These are phyloP conservation scores for Mugil cephalus DNA, from an alignment of 2,113 vertebrate species.

Conservation along the genomic window DNA sequence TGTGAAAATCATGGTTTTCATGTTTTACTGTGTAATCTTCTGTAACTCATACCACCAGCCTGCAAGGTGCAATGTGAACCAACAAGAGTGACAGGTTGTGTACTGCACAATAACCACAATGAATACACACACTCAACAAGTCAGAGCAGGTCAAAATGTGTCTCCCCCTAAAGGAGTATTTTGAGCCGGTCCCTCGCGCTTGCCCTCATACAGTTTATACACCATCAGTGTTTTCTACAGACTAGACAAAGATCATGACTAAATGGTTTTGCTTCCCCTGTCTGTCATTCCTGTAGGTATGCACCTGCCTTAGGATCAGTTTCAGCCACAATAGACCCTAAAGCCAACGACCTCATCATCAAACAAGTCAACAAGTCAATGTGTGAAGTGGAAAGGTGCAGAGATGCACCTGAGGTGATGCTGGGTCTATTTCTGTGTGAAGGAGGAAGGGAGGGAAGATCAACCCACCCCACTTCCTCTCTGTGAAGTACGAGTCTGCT, in stretches of 20 bases:
- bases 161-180: conserved; percentile 3
- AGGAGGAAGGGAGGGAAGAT: not conserved
- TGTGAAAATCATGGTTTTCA: not conserved
- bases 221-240: conserved; percentile 12
- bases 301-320: conserved; percentile 76
- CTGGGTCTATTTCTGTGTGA: conserved; percentile 25
- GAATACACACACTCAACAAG: not conserved
- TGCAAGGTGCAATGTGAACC: no score
- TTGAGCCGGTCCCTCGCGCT: not conserved
- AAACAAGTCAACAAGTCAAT: conserved; percentile 19
- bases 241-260: not conserved
- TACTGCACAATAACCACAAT: conserved; percentile 17
- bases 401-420: not conserved
- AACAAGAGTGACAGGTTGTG: not conserved
- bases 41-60: not conserved
- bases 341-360: conserved; percentile 18
- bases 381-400: conserved; percentile 10
- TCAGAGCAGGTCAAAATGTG: not conserved
- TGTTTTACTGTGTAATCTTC: no score
- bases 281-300: conserved; percentile 52
- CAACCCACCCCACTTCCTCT: conserved; percentile 98
- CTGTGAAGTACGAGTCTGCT: conserved; percentile 97
- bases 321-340: conserved; percentile 78
- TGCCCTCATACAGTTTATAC: not conserved
- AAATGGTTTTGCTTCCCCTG: conserved; percentile 72